These are phyloP conservation scores for Chiroxiphia lanceolata DNA, from an alignment of 2,797 vertebrate species.

Conservation along the genomic window DNA sequence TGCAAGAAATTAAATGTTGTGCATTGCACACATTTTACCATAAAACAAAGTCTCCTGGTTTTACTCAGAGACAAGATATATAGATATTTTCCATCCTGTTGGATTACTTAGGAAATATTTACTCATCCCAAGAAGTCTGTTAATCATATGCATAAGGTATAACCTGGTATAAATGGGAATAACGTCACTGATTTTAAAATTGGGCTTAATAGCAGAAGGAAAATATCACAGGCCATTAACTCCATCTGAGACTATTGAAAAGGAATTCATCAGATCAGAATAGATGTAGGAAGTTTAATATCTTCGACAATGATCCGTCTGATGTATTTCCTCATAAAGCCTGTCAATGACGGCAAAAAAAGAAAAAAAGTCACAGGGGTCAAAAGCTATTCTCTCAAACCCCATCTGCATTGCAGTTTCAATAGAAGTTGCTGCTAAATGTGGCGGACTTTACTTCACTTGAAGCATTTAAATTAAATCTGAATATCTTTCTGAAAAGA, in stretches of 20 bases:
- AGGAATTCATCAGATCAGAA: slow-evolving; percentile 18
- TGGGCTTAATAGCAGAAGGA: neutral
- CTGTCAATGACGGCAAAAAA: neutral
- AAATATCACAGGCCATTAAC: neutral
- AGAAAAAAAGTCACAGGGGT: neutral
- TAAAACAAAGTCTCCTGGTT: neutral
- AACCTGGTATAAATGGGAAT: neutral
- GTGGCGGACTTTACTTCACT: neutral
- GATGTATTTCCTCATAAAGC: slow-evolving; percentile 45
- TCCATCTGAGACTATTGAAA: slow-evolving; percentile 19
- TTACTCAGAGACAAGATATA: neutral
- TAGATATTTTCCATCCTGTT: neutral
- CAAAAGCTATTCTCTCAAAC: slow-evolving; percentile 23
- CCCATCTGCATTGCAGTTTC: slow-evolving; percentile 24
- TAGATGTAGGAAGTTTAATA: slow-evolving; percentile 44
- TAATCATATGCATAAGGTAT: neutral
- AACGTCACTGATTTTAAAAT: neutral
- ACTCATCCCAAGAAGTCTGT: neutral
- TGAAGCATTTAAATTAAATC: slow-evolving; percentile 37
- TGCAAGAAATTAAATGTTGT: neutral
- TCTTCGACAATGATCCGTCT: neutral
- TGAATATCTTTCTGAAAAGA: slow-evolving; percentile 36
- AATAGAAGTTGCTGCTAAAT: neutral
- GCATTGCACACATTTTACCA: neutral
- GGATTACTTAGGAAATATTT: neutral